A percentile compares a stretch with the other conserved stretches of the same genome.
Evolutionary conservation across 2,797 vertebrate species (phyloP).

Genomic region (Erethizon dorsatum): DNA sequence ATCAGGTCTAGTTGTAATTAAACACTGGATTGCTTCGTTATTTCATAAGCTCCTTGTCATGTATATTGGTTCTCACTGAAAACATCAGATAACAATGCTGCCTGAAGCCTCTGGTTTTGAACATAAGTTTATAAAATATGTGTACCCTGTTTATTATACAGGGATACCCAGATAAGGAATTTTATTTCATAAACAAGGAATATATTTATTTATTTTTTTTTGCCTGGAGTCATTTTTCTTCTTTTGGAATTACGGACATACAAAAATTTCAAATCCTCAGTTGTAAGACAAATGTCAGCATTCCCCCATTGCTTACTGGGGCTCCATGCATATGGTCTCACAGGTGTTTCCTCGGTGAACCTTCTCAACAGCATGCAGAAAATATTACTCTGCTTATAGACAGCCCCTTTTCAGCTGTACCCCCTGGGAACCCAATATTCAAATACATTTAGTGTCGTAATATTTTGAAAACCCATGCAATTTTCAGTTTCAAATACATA

Average conservation of each 20-base stretch:
- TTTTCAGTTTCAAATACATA: not conserved
- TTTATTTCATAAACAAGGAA: not conserved
- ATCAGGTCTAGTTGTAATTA: conserved; percentile 82
- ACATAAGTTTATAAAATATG: not conserved
- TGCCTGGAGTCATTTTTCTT: not conserved
- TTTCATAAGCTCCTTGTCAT: conserved; percentile 24
- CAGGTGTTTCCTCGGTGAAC: not conserved
- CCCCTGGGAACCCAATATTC: not conserved
- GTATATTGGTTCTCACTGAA: not conserved
- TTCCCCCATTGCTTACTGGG: not conserved
- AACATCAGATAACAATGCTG: not conserved
- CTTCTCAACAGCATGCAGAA: not conserved
- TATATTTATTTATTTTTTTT: not conserved
- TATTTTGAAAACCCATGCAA: not conserved
- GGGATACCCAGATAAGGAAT: not conserved
- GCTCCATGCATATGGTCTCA: not conserved
- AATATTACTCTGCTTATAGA: not conserved
- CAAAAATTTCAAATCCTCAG: not conserved
- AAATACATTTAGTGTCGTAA: not conserved
- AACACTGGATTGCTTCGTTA: conserved; percentile 73
- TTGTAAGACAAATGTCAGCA: not conserved
- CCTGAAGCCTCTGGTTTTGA: not conserved
- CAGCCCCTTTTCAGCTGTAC: not conserved
- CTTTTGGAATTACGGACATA: conserved; percentile 38
- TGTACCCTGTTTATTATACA: not conserved